phyloP scores from a whole-genome alignment of 2,888 invertebrate species.

The Terebella lapidaria region DNA sequence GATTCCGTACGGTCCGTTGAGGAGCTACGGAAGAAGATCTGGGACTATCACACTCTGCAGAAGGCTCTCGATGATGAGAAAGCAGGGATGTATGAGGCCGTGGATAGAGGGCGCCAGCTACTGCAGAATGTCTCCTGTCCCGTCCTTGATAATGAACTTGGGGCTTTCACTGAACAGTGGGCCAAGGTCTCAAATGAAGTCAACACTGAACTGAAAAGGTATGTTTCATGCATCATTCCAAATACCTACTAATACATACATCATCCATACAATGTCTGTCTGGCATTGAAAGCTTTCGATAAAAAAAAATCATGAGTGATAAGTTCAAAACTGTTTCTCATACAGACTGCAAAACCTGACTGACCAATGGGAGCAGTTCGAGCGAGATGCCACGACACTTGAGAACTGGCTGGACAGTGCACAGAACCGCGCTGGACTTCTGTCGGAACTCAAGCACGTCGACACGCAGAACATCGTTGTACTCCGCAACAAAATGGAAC shows the following conservation, averaged over 20 bases:
- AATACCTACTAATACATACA: not conserved
- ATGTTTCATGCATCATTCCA: not conserved
- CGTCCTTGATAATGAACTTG: slow-evolving; percentile 34
- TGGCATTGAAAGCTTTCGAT: too few species aligned
- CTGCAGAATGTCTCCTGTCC: slow-evolving; percentile 41
- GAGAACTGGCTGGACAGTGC: slow-evolving; percentile 42
- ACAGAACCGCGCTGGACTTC: slow-evolving; percentile 31
- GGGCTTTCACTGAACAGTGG: slow-evolving; percentile 44
- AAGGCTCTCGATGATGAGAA: slow-evolving; percentile 38
- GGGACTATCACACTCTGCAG: slow-evolving; percentile 34
- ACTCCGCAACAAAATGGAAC: slow-evolving; percentile 39
- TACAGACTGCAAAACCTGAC: slow-evolving; percentile 40
- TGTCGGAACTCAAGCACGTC: slow-evolving; percentile 32
- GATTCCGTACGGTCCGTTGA: slow-evolving; percentile 18
- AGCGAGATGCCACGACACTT: slow-evolving; percentile 37
- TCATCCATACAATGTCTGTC: too few species aligned
- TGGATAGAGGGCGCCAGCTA: slow-evolving; percentile 44
- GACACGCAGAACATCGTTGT: slow-evolving; percentile 38
- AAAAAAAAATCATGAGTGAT: too few species aligned
- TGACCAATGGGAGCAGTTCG: slow-evolving; percentile 43
- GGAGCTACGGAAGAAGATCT: slow-evolving; percentile 35
- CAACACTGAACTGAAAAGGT: slow-evolving; percentile 39
- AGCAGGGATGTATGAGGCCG: slow-evolving; percentile 35
- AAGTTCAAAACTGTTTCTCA: not conserved
- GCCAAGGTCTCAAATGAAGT: slow-evolving; percentile 37